Evolutionary conservation across 2,797 vertebrate genomes (phyloP), one percentile per base, ranked within the genome.

Genomic region (Coracias cyanogaster): DNA sequence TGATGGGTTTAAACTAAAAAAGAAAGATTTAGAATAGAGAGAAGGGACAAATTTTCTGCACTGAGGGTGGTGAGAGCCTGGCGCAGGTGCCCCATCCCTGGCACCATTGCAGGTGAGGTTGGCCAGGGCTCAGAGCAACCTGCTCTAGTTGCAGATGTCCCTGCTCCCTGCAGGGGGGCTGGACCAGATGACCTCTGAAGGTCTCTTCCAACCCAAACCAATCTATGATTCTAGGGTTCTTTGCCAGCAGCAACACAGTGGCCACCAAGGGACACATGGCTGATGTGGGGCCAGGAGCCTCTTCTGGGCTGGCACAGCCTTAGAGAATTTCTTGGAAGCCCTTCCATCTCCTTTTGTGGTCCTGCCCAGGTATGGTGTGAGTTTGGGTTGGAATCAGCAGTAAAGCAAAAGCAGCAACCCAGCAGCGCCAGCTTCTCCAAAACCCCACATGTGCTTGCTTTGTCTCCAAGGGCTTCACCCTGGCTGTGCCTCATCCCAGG

Each of bases 401-500:
- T 6, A 5, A 35, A 37, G 31, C 1, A 1, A 37, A 12, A 2
- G 12, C 20, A 35, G 33, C 35, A 26, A 10, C 82, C 14, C 19
- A 24, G 61, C 71, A 31, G 45, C 3, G 0, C 25, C 52, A 5
- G 35, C 21, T 9, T 9, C 41, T 21, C 57, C 65, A 22, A 15
- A 54, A 15, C 5, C 6, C 39, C 39, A 7, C 2, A 2, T 9
- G 17, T 16, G 1, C 26, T 52, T 21, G 28, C 6, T 8, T 7
- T 61, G 29, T 33, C 19, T 24, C 48, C 24, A 10, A 5, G 49
- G 57, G 33, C 39, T 54, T 70, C 83, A 48, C 6, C 0, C 5
- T 1, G 24, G 3, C 25, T 5, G 25, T n/a, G n/a, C 58, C 35
- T 15, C 4, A 10, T 24, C 33, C 57, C 3, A 20, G 48, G 29